phyloP scores from a whole-genome alignment of 2,113 vertebrate species.

The Aegithalos caudatus region DNA sequence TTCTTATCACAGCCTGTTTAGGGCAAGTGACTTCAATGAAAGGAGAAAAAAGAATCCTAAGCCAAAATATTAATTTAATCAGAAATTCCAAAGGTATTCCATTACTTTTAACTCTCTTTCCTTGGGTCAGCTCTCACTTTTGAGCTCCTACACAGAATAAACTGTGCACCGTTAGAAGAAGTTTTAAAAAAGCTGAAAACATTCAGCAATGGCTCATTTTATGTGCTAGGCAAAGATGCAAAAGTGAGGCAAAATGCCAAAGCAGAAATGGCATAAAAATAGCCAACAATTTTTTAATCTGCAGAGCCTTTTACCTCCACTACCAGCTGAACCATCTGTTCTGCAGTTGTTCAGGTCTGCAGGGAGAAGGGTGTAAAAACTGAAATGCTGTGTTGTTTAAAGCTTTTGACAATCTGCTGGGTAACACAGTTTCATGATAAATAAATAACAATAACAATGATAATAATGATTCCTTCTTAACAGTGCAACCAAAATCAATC shows the following conservation, averaged over 20 bases:
- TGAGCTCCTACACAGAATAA: not conserved
- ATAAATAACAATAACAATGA: not conserved
- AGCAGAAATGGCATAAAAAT: conserved; percentile 7
- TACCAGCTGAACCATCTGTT: conserved; percentile 40
- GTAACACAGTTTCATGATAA: not conserved
- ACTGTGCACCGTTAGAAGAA: not conserved
- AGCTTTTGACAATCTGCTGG: not conserved
- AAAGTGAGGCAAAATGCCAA: not conserved
- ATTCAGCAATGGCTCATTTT: not conserved
- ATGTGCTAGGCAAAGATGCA: not conserved
- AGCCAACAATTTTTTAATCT: not conserved
- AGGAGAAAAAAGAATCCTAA: not conserved
- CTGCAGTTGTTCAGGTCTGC: not conserved
- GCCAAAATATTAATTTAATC: not conserved
- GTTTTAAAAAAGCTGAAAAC: not conserved
- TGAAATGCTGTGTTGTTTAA: not conserved
- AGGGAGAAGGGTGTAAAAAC: not conserved
- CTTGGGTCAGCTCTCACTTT: not conserved
- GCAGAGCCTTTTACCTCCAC: conserved; percentile 27
- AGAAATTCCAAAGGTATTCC: not conserved
- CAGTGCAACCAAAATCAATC: not conserved
- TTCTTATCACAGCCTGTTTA: not conserved
- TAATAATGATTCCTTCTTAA: not conserved
- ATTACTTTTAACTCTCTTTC: not conserved
- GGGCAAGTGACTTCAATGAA: not conserved